phyloP scores from a whole-genome alignment of 2,888 invertebrate genomes.

The Druceiella hillmani region DNA sequence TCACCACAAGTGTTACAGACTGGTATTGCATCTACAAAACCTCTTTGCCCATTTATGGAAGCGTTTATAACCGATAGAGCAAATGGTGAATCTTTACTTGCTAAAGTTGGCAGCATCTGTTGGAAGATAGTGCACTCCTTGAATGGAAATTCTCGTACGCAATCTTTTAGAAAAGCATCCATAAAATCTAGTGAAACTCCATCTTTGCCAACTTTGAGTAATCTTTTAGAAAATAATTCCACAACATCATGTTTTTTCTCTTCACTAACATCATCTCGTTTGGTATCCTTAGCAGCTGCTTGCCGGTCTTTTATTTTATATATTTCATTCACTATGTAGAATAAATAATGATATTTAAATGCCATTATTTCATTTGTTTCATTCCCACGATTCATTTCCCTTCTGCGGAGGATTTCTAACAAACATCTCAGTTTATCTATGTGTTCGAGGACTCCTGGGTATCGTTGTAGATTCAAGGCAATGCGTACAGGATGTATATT shows the following conservation, averaged over 20 bases:
- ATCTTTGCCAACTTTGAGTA: constrained; percentile 69
- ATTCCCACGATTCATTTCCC: constrained; percentile 75
- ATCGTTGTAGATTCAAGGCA: constrained; percentile 71
- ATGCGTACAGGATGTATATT: constrained; percentile 83
- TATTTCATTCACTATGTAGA: constrained; percentile 68
- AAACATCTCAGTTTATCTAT: constrained; percentile 70
- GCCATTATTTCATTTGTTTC: constrained; percentile 89
- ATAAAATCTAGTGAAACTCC: constrained; percentile 61
- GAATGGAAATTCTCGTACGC: constrained; percentile 85
- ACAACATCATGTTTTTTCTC: constrained; percentile 62
- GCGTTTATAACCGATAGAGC: constrained; percentile 69
- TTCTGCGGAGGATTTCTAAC: constrained; percentile 76
- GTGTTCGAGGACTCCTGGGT: constrained; percentile 67
- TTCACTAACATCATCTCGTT: constrained; percentile 33
- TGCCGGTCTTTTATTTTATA: constrained; percentile 64
- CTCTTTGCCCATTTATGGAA: constrained; percentile 84
- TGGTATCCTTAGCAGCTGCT: constrained; percentile 45
- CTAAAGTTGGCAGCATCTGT: constrained; percentile 74
- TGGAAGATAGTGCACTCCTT: constrained; percentile 86
- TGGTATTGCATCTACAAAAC: constrained; percentile 62
- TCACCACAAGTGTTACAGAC: constrained; percentile 84
- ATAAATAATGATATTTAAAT: constrained; percentile 82
- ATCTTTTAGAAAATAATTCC: constrained; percentile 69
- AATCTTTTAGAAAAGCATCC: constrained; percentile 75
- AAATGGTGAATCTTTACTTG: constrained; percentile 66